Conservation (phyloP, 2,797 vertebrate genomes). For the Neosilurus hyrtlii region DNA sequence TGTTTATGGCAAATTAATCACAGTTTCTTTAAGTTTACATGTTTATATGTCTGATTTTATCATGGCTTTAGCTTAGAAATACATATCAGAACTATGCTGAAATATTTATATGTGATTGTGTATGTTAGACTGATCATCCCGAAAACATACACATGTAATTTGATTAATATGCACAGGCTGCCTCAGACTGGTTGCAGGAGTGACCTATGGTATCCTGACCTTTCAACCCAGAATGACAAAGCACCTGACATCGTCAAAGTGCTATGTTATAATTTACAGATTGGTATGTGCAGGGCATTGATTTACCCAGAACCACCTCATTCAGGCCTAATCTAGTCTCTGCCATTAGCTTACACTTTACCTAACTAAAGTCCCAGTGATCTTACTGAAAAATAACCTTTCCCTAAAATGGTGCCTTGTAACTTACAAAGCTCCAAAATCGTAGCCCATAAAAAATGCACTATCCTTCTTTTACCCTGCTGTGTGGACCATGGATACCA, state of each 20-base stretch:
- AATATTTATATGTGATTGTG: not conserved
- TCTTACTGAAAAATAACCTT: conserved; percentile 12
- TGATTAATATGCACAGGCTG: not conserved
- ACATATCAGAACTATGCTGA: not conserved
- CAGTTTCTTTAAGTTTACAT: not conserved
- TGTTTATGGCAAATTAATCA: not conserved
- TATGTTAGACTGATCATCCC: not conserved
- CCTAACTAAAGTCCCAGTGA: conserved; percentile 22
- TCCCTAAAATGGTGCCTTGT: conserved; percentile 20
- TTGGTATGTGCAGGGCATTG: not conserved
- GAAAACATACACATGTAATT: not conserved
- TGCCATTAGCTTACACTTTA: conserved; percentile 11
- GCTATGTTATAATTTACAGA: conserved; percentile 25
- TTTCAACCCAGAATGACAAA: not conserved
- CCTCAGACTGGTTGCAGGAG: not conserved
- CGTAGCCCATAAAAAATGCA: not conserved
- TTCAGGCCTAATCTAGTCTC: conserved; percentile 10
- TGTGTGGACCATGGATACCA: not conserved
- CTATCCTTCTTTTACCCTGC: not conserved
- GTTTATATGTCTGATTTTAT: not conserved
- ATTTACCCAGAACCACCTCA: conserved; percentile 15
- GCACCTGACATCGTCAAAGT: conserved; percentile 12
- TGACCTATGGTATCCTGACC: not conserved
- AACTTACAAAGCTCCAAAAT: conserved; percentile 12
- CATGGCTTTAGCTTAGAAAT: not conserved